Percentiles rank a stretch among this genome's conserved stretches.
Conservation (phyloP, 2,797 vertebrate genomes). For the Smutsia temminckii region DNA sequence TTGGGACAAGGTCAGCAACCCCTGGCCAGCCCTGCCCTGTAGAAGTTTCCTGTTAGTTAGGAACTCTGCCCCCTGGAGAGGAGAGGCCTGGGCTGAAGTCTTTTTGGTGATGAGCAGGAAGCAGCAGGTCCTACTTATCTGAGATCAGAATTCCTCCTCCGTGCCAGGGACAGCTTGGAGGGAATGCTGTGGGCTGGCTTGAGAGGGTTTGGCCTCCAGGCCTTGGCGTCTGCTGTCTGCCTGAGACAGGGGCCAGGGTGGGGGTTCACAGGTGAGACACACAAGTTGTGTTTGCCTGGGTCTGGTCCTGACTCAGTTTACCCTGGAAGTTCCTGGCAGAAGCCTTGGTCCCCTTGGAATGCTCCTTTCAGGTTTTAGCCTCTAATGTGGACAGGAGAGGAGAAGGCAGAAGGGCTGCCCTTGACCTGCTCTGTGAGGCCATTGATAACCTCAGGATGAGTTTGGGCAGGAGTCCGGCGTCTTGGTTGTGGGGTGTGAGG, state of each 20-base stretch:
- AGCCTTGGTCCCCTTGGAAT: not conserved
- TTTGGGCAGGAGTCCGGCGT: not conserved
- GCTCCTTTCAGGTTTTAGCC: not conserved
- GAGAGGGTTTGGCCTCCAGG: not conserved
- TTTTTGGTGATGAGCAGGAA: not conserved
- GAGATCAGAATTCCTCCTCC: conserved; percentile 37
- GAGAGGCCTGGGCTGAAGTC: not conserved
- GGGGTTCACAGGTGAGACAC: not conserved
- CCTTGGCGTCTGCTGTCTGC: not conserved
- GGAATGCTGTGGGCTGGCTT: not conserved
- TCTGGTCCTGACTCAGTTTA: not conserved
- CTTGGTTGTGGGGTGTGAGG: not conserved
- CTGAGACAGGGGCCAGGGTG: not conserved
- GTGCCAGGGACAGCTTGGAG: not conserved
- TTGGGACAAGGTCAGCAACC: conserved; percentile 4
- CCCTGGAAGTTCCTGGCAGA: not conserved
- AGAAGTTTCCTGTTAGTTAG: conserved; percentile 66
- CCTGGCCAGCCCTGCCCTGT: not conserved
- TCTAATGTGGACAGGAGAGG: not conserved
- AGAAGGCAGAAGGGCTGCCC: not conserved
- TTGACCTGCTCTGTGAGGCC: not conserved
- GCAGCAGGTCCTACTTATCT: not conserved
- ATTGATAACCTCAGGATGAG: not conserved
- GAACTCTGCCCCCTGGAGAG: not conserved
- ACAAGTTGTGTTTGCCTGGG: not conserved